These are phyloP conservation scores for Bufo gargarizans DNA, from an alignment of 2,113 vertebrate genomes.

Conservation along the genomic window DNA sequence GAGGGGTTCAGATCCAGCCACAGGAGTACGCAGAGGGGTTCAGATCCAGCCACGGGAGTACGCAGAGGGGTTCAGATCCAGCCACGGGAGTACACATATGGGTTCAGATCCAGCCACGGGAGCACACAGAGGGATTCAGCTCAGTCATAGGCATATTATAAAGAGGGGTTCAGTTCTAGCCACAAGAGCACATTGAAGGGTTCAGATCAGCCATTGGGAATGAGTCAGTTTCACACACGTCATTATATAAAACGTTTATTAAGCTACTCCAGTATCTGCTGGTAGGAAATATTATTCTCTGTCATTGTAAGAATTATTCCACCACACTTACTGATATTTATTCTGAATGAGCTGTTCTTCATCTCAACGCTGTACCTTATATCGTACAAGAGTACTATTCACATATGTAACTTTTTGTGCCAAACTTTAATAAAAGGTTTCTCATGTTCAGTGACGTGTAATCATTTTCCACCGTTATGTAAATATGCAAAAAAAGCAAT, in stretches of 20 bases:
- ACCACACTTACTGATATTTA: background rate
- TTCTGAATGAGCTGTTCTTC: background rate
- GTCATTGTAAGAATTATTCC: background rate
- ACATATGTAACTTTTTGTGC: background rate
- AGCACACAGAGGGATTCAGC: background rate
- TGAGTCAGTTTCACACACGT: background rate
- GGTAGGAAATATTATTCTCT: background rate
- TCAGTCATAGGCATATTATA: no score
- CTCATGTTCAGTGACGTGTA: background rate
- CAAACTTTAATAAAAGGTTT: slow-evolving; percentile 26
- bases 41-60: no score
- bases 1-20: no score
- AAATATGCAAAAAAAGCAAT: no score
- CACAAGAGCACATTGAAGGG: background rate
- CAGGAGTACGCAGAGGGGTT: no score
- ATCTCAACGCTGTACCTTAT: background rate
- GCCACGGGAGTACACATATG: no score
- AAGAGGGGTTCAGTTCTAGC: no score
- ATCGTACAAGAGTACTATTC: background rate
- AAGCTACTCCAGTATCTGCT: background rate
- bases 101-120: no score
- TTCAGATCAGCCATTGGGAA: background rate
- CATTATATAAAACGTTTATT: background rate
- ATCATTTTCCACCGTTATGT: no score
- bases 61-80: no score